These are phyloP conservation scores for Himalopsyche anomala DNA, from an alignment of 2,888 invertebrate species.

Conservation along the genomic window DNA sequence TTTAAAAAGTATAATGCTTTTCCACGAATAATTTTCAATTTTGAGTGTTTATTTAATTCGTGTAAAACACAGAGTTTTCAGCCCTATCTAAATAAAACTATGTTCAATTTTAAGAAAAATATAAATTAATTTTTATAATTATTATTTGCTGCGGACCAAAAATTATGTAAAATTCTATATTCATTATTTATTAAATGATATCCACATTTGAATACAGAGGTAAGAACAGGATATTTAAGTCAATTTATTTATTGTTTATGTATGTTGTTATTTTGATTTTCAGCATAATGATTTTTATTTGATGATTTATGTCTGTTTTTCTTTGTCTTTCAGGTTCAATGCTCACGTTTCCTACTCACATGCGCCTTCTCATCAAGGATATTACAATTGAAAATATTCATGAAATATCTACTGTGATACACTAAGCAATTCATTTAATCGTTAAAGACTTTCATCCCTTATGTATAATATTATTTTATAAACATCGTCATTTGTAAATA, in stretches of 20 bases:
- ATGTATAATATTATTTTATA: not conserved
- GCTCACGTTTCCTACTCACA: conserved; percentile 47
- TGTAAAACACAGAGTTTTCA: no score
- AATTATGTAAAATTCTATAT: no score
- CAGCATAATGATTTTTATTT: no score
- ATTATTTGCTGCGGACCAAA: no score
- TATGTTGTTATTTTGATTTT: not conserved
- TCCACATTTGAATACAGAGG: no score
- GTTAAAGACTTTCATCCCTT: not conserved
- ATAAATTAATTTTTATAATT: not conserved
- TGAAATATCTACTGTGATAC: not conserved
- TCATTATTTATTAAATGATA: no score
- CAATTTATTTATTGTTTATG: not conserved
- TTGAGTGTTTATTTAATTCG: no score
- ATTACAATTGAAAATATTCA: not conserved
- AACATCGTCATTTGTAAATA: not conserved
- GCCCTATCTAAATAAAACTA: no score
- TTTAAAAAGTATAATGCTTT: no score
- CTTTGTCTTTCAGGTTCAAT: conserved; percentile 50
- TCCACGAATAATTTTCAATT: no score
- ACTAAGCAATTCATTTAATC: not conserved
- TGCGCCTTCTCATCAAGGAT: conserved; percentile 11
- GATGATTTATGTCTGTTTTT: no score
- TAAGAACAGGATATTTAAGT: not conserved
- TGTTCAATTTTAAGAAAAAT: conserved; percentile 52